A percentile compares a stretch with the other conserved stretches of the same genome.
These are phyloP conservation scores for Ophion ventricosus DNA, from an alignment of 2,888 invertebrate genomes.

Conservation along the genomic window DNA sequence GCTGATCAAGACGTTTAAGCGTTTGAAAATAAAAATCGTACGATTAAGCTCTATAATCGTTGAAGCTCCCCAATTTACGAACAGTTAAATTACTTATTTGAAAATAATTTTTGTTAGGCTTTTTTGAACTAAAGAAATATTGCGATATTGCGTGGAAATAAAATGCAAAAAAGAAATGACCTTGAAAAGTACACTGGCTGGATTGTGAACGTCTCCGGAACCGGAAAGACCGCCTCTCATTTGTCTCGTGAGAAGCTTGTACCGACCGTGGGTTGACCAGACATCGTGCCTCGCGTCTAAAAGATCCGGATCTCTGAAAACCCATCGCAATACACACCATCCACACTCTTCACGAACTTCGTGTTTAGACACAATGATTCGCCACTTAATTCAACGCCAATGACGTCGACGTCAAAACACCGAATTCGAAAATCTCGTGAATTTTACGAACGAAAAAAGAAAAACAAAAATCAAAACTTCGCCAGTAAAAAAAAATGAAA, in stretches of 20 bases:
- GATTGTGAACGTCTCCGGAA: slow-evolving; percentile 79
- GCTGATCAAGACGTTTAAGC: background rate
- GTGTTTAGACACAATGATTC: background rate
- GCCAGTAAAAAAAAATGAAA: background rate
- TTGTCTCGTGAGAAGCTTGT: slow-evolving; percentile 77
- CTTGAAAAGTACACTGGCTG: slow-evolving; percentile 77
- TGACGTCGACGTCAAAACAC: background rate
- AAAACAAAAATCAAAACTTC: background rate
- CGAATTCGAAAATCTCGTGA: background rate
- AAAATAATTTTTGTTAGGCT: no score
- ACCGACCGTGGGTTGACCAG: slow-evolving; percentile 76
- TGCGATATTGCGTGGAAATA: background rate
- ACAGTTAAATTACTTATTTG: no score
- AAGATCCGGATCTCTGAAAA: slow-evolving; percentile 74
- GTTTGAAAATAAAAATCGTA: background rate
- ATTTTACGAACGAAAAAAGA: background rate
- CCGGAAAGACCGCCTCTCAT: slow-evolving; percentile 79
- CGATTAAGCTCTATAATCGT: background rate
- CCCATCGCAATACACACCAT: slow-evolving; percentile 21
- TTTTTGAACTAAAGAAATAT: no score
- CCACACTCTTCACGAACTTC: slow-evolving; percentile 5
- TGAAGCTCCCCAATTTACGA: background rate
- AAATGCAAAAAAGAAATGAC: slow-evolving; percentile 66
- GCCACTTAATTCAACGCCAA: background rate
- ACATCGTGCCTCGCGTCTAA: slow-evolving; percentile 72